Conservation (phyloP, 2,888 invertebrate genomes). For the Athalia cordata region DNA sequence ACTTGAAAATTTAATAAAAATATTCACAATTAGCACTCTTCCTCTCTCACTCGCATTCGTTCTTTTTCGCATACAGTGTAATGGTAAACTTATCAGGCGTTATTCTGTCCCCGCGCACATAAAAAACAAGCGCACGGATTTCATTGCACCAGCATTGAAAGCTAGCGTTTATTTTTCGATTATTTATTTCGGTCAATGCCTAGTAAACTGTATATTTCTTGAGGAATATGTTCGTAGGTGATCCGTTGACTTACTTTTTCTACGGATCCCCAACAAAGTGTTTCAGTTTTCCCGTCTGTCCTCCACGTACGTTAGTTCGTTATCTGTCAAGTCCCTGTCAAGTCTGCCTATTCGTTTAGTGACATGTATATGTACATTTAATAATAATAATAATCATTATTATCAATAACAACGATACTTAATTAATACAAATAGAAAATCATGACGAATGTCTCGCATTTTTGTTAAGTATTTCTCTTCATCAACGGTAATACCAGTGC, state of each 20-base stretch:
- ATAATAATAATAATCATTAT: conserved; percentile 71
- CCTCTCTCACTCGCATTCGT: conserved; percentile 59
- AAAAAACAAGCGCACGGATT: conserved; percentile 54
- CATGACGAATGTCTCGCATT: conserved; percentile 68
- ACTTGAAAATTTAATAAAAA: conserved; percentile 74
- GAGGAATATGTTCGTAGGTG: too few relatives aligned
- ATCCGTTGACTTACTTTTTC: too few relatives aligned
- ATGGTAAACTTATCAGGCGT: conserved; percentile 36
- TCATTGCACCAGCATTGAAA: conserved; percentile 47
- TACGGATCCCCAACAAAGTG: background rate
- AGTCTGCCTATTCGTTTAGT: conserved; percentile 58
- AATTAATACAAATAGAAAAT: conserved; percentile 72
- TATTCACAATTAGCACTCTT: conserved; percentile 73
- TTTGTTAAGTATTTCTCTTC: conserved; percentile 43
- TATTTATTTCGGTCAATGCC: background rate
- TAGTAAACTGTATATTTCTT: too few relatives aligned
- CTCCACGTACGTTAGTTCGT: conserved; percentile 31
- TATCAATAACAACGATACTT: conserved; percentile 73
- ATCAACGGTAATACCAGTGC: conserved; percentile 61
- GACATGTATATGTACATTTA: conserved; percentile 72
- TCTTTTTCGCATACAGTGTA: conserved; percentile 41
- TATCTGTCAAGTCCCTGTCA: too few relatives aligned
- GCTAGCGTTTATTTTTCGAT: background rate
- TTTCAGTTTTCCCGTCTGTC: background rate
- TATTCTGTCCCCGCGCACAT: background rate